Percentiles rank a stretch among this genome's conserved stretches.
These are phyloP conservation scores for Margarornis squamiger DNA, from an alignment of 2,797 vertebrate genomes.

Conservation along the genomic window DNA sequence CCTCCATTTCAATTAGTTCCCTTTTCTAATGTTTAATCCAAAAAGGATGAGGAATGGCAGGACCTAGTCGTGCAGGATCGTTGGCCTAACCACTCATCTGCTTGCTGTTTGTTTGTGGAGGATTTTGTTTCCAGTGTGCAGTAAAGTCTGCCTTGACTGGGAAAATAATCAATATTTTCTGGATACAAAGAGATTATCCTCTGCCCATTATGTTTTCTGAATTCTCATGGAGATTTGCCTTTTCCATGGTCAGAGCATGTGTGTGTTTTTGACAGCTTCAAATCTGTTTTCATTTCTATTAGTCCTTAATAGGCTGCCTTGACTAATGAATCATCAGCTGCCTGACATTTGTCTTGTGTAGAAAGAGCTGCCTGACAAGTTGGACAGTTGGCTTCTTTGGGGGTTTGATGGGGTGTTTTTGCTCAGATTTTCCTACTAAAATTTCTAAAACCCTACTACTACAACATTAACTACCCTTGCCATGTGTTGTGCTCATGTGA, in stretches of 20 bases:
- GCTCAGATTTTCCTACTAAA: not conserved
- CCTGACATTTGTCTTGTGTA: not conserved
- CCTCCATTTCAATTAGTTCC: not conserved
- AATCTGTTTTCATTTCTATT: not conserved
- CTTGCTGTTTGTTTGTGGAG: not conserved
- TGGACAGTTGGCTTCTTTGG: not conserved
- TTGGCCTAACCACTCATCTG: not conserved
- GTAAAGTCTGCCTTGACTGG: not conserved
- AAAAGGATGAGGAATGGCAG: not conserved
- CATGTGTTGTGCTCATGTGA: not conserved
- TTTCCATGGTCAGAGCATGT: not conserved
- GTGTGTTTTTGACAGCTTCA: not conserved
- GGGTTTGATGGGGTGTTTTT: not conserved
- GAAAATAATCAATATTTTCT: not conserved
- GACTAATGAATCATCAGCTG: constrained; percentile 9
- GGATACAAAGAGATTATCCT: not conserved
- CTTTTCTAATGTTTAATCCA: not conserved
- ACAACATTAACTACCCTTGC: not conserved
- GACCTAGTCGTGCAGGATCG: not conserved
- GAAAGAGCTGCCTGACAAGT: not conserved
- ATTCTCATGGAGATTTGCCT: not conserved
- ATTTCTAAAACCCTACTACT: not conserved
- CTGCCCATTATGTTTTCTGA: not conserved
- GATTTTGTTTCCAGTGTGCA: not conserved
- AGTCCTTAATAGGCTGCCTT: not conserved